Evolutionary conservation across 2,888 invertebrate species (phyloP), one percentile per base, ranked within the genome.

Genomic region (Metopia argyrocephala): DNA sequence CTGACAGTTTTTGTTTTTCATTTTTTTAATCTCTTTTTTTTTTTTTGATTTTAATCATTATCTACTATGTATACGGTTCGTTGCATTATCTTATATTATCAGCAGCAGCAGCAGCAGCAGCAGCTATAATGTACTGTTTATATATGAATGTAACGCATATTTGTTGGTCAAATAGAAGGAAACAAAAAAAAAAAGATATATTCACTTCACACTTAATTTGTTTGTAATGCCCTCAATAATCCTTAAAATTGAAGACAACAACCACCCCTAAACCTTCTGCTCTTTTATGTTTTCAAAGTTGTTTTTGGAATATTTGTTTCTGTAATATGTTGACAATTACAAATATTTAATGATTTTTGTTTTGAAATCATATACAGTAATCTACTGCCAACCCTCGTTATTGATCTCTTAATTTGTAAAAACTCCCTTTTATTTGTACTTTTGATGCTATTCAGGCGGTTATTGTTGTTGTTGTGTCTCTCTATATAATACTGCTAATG

Each of bases 201-300:
- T 62, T 84, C 87, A 87, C 86, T 87, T 87, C 87, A 88, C 87
- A 87, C 88, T 87, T 88, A 88, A 87, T 88, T 87, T 87, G 85
- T 84, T 87, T 85, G 86, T 87, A 87, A 87, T 88, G 85, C 87
- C 85, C 38, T 80, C 85, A 84, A 38, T 88, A 87, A 88, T 85
- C 87, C 85, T 82, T 85, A 59, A 66, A 50, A 50, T 38, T 31
- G 23, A 18, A 38, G 15, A 12, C 38, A 38, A 12, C 15, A 38
- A 15, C 38, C 31, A 31, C 31, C 38, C 38, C 15, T 38, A 38
- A 38, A 9, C 38, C 15, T 38, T 31, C 31, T 48, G 7, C 23
- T 65, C 20, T 38, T 4, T 3, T 2, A 9, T 15, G 12, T 38
- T 38, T 38, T 38, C 38, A 31, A 31, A 3, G 15, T 2, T 12